Evolutionary conservation across 2,113 vertebrate genomes (phyloP), one percentile per base, ranked within the genome.

Genomic region (Albula goreensis): DNA sequence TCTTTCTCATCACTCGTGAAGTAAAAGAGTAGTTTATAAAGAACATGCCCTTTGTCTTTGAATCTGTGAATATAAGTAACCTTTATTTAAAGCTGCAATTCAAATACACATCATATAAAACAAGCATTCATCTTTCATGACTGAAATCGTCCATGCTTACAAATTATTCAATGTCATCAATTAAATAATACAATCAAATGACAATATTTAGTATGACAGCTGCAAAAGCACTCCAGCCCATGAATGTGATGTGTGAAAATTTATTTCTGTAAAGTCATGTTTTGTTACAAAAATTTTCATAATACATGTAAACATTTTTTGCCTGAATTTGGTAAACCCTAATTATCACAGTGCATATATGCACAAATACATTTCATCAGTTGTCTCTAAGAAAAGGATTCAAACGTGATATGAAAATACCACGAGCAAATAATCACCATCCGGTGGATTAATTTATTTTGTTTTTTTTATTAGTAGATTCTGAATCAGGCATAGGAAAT

Each of bases 391-490:
- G 89, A 89, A 93, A 93, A 88, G 92, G 90, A 88, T 90, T 89
- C 91, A 92, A 85, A 90, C 91, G 87, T 92, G 90, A 90, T 93
- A 95, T 91, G 91, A 92, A 94, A 91, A 93, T 93, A 91, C 90
- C 89, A 91, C 86, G 90, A 95, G 91, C 93, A 96, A 96, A 96
- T 95, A 94, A 95, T 90, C 89, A 89, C 96, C 96, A 96, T 97
- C 96, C 97, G 94, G 94, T 95, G 92, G 90, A 91, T 90, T 89
- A 50, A 86, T 74, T 74, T 31, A 95, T 89, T 92, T 92, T 94
- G 91, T 94, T 41, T 41, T 41, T 94, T 91, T 94, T 91, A 92
- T 91, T 93, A 95, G 93, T 94, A 93, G 86, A 89, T 94, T 94
- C 92, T 86, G 90, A 91, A 94, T 94, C 94, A 92, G 90, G 91